Percentiles rank a stretch among this genome's conserved stretches.
Conservation (phyloP, 2,888 invertebrate species). For the Biston betularia region DNA sequence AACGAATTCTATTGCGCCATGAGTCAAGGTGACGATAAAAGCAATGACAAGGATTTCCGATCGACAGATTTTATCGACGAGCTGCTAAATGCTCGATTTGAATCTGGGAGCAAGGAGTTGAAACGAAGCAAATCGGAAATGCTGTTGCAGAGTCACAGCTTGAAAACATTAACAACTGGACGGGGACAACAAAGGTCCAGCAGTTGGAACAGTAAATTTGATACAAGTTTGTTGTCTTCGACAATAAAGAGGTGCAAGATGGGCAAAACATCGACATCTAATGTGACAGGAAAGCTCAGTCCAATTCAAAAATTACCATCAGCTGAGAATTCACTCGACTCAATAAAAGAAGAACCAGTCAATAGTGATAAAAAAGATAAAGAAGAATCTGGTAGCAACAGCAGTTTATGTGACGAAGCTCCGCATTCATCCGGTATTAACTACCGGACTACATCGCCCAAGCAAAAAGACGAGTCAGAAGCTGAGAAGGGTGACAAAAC, state of each 20-base stretch:
- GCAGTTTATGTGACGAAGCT: conserved; percentile 68
- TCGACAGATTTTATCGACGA: conserved; percentile 86
- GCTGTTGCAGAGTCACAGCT: conserved; percentile 79
- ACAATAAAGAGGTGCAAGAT: conserved; percentile 90
- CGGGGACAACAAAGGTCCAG: conserved; percentile 88
- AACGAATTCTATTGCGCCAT: conserved; percentile 85
- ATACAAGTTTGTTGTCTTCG: conserved; percentile 85
- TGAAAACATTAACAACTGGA: conserved; percentile 81
- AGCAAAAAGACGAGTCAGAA: conserved; percentile 70
- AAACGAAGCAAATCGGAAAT: conserved; percentile 89
- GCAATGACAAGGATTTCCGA: conserved; percentile 79
- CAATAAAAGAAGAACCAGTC: conserved; percentile 69
- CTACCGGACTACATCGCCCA: conserved; percentile 72
- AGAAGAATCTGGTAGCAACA: conserved; percentile 61
- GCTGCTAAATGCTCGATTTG: conserved; percentile 80
- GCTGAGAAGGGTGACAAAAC: conserved; percentile 73
- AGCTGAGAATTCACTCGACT: conserved; percentile 67
- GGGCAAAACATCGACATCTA: conserved; percentile 70
- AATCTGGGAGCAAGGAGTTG: conserved; percentile 84
- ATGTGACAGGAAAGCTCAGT: conserved; percentile 75
- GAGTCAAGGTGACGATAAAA: conserved; percentile 76
- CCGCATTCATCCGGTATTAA: conserved; percentile 80
- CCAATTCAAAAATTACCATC: conserved; percentile 70
- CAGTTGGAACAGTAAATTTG: conserved; percentile 90
- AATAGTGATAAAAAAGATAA: conserved; percentile 71